Evolutionary conservation across 2,113 vertebrate genomes (phyloP), one percentile per base, ranked within the genome.

Genomic region (Papio anubis): DNA sequence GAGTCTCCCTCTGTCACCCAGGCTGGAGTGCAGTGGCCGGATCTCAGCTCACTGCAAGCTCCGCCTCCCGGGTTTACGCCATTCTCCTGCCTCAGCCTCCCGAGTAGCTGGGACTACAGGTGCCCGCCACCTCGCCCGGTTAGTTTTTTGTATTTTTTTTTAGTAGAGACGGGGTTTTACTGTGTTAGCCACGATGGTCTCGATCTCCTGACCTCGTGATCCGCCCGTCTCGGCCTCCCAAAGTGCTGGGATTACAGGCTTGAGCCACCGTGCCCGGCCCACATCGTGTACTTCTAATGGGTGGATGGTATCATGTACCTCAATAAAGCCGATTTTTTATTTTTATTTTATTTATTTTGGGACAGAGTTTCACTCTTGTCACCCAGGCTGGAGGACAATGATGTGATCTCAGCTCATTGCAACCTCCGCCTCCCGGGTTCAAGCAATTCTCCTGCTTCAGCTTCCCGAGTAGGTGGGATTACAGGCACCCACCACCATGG

Each of bases 261-360:
- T 55, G 18, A 55, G 52, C 6, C 52, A 20, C 52, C 0, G 17
- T 0, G 6, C 52, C 52, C 2, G 0, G 52, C 52, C 52, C 70
- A 8, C 55, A 2, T 5, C 3, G 10, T 11, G 0, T 13, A 6
- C 16, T n/a, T n/a, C 3, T 0, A 4, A 8, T 2, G 35, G 66
- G 21, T 1, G 50, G 27, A 11, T 20, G 10, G 25, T 16, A 72
- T 3, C 10, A 9, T 3, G 52, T 5, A 35, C 18, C 18, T 59
- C 45, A 12, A 6, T 66, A 59, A 72, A 17, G 52, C 40, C 35
- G 48, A 13, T 38, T 43, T 40, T n/a, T 70, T 5, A n/a, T 52
- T n/a, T 61, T 4, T 61, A 27, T 61, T 61, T 61, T 64, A n/a
- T 72, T 72, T 38, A 16, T 72, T 40, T 38, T 30, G 27, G 30